Conservation (phyloP, 1,140 invertebrate species). For the Drosophila simulans region DNA sequence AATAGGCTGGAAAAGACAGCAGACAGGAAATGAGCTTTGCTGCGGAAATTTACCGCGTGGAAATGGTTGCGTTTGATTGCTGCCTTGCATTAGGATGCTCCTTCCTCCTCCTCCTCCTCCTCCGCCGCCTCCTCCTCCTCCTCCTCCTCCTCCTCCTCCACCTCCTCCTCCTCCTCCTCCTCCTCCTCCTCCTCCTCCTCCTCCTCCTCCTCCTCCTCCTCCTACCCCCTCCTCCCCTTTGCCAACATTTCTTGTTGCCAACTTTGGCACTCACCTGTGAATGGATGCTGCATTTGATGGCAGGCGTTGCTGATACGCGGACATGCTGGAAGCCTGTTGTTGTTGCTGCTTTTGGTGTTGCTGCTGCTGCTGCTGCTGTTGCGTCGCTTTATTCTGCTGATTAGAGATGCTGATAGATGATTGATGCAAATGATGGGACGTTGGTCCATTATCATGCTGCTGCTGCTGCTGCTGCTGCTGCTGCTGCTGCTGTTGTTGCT, state of each 20-base stretch:
- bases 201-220: neutral
- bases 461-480: slow-evolving; percentile 56
- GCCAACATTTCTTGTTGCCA: neutral
- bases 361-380: slow-evolving; percentile 58
- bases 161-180: no score
- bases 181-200: neutral
- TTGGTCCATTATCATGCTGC: slow-evolving; percentile 82
- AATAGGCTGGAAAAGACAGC: slow-evolving; percentile 13
- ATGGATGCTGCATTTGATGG: slow-evolving; percentile 79
- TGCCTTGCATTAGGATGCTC: slow-evolving; percentile 2
- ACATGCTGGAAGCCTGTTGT: slow-evolving; percentile 76
- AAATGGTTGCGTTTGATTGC: slow-evolving; percentile 12
- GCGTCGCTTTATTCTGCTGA: slow-evolving; percentile 66
- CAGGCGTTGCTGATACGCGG: slow-evolving; percentile 82
- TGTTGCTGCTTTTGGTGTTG: slow-evolving; percentile 54
- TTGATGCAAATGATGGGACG: slow-evolving; percentile 79
- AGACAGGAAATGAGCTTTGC: slow-evolving; percentile 70
- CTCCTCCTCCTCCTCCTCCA: neutral
- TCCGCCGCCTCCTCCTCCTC: neutral
- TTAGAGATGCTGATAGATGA: slow-evolving; percentile 60
- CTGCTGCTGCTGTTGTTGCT: slow-evolving; percentile 61
- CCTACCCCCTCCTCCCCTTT: neutral
- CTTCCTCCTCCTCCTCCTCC: neutral
- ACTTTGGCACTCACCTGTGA: slow-evolving; percentile 73
- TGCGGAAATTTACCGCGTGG: slow-evolving; percentile 50